phyloP scores from a whole-genome alignment of 2,113 vertebrate genomes.

The Talpa occidentalis region DNA sequence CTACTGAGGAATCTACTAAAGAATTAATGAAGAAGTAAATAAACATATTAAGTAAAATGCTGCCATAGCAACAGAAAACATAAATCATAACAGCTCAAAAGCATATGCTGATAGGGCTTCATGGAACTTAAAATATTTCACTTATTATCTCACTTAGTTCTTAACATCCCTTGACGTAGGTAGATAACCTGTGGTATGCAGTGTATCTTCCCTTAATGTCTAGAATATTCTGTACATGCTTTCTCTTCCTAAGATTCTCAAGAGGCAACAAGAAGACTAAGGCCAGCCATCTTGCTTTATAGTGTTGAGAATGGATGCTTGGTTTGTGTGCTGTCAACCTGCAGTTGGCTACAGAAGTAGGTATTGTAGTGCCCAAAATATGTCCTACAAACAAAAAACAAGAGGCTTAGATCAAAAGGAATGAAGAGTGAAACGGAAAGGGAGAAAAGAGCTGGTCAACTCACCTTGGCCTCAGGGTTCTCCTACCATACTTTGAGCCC shows the following conservation, averaged over 20 bases:
- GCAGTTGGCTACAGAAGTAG: background rate
- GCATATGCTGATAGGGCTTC: background rate
- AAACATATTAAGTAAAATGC: constrained; percentile 18
- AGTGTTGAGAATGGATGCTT: background rate
- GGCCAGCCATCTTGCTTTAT: background rate
- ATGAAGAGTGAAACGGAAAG: background rate
- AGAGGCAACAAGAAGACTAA: background rate
- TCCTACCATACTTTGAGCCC: background rate
- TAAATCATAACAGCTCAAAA: constrained; percentile 16
- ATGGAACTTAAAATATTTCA: background rate
- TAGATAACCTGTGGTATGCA: background rate
- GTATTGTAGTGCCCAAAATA: background rate
- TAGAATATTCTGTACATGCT: background rate
- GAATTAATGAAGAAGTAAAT: constrained; percentile 45
- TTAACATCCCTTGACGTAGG: background rate
- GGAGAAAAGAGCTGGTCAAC: background rate
- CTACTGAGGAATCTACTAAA: background rate
- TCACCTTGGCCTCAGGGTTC: background rate
- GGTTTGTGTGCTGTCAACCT: background rate
- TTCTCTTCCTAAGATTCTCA: background rate
- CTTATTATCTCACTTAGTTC: background rate
- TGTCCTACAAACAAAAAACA: background rate
- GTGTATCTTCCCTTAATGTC: background rate
- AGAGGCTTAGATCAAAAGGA: background rate
- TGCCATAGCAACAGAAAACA: background rate